A percentile compares a stretch with the other conserved stretches of the same genome.
Evolutionary conservation across 2,797 vertebrate genomes (phyloP).

Genomic region (Chromobotia macracanthus): DNA sequence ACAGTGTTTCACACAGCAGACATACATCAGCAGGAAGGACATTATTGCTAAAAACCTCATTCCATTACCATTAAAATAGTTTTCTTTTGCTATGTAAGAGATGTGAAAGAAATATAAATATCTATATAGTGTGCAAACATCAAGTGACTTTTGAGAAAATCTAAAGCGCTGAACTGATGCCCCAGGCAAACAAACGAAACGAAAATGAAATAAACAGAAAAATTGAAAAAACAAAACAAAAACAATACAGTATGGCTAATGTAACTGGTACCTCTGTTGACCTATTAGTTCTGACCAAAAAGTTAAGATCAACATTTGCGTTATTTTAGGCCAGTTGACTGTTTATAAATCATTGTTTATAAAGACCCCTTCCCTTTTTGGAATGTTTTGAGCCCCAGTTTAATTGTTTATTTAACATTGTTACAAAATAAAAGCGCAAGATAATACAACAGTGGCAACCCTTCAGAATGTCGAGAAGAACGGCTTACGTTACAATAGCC

Average conservation of each 20-base stretch:
- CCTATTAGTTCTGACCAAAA: background rate
- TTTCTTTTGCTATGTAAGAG: conserved; percentile 47
- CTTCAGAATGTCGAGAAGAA: background rate
- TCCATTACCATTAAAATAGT: conserved; percentile 51
- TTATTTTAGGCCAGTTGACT: background rate
- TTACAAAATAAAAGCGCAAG: conserved; percentile 5
- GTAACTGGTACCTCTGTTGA: conserved; percentile 2
- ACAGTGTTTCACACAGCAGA: conserved; percentile 64
- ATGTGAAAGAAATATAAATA: conserved; percentile 55
- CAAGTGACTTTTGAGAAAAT: conserved; percentile 56
- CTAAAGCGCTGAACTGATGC: background rate
- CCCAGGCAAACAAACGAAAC: conserved; percentile 9
- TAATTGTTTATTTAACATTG: background rate
- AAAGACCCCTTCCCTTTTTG: conserved; percentile 26
- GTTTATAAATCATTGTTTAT: conserved; percentile 2
- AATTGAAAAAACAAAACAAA: background rate
- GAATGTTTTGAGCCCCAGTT: conserved; percentile 7
- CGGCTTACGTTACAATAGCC: background rate
- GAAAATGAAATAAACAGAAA: background rate
- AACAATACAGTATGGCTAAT: conserved; percentile 26
- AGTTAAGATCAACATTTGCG: conserved; percentile 4
- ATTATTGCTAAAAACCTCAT: conserved; percentile 78
- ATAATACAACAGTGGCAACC: background rate
- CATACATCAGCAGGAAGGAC: conserved; percentile 68
- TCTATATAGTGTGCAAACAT: conserved; percentile 61